Evolutionary conservation across 2,888 invertebrate species (phyloP), one percentile per base, ranked within the genome.

Genomic region (Temnothorax ravouxi): DNA sequence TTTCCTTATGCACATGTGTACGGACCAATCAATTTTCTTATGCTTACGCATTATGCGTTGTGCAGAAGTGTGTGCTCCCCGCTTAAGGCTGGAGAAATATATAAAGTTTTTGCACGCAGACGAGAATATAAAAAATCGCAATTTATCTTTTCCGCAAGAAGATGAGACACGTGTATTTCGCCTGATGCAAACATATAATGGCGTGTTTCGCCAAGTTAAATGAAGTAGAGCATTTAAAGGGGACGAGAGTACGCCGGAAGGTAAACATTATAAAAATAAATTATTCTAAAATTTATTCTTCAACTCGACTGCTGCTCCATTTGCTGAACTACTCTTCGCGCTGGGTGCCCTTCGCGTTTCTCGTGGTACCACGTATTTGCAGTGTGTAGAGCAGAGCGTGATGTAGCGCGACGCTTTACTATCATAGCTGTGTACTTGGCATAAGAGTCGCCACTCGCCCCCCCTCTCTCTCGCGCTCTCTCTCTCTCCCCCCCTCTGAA

Each of bases 221-320:
- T 41, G 52, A 77, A 67, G 38, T 25, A 25, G 41, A 41, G 25
- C 69, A 34, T 41, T 77, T 67, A 67, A 66, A 50, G 67, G 38
- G 67, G 18, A 67, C 18, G n/a, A 11, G 44, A 66, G 15, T 34
- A 41, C 8, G 29, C 41, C 54, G 69, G 25, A 44, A 79, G n/a
- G 44, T 56, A 71, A 54, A 71, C 71, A 50, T 56, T 69, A 47
- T 34, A 54, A 47, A 71, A 25, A 72, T 80, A 80, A 72, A 44
- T 72, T 59, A 59, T 72, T 80, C 38, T 11, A 59, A 47, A 80
- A 72, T 72, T 71, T 71, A 79, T 71, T 77, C 56, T n/a, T 34
- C 79, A 38, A 47, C 79, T 59, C 47, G 79, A 66, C 67, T 66
- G 34, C 56, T 56, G 72, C 72, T 47, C 72, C 72, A 59, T 72